These are phyloP conservation scores for Tuberolachnus salignus DNA, from an alignment of 2,888 invertebrate species.

Conservation along the genomic window DNA sequence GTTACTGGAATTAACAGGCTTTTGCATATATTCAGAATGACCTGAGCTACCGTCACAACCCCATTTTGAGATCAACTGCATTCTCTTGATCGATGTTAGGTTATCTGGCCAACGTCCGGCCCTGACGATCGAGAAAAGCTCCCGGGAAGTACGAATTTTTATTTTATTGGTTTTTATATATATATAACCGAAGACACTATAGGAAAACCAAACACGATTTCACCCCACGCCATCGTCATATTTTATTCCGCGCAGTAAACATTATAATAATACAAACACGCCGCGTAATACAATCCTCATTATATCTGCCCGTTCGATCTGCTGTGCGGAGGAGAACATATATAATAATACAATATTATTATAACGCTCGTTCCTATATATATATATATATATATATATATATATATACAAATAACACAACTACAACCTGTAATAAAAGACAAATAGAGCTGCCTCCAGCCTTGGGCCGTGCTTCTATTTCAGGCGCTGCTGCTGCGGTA, in stretches of 20 bases:
- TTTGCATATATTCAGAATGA: too few species aligned
- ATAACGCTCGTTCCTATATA: neutral
- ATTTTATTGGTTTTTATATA: neutral
- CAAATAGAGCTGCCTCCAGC: slow-evolving; percentile 39
- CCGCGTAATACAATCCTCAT: slow-evolving; percentile 13
- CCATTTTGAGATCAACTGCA: too few species aligned
- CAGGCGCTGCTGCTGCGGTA: neutral
- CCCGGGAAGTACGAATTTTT: too few species aligned
- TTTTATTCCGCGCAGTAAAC: too few species aligned
- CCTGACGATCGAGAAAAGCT: neutral
- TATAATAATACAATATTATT: neutral
- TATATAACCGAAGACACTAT: neutral
- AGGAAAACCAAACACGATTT: neutral
- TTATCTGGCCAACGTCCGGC: too few species aligned
- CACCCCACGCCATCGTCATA: neutral
- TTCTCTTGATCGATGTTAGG: too few species aligned
- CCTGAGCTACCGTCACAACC: too few species aligned
- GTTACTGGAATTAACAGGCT: too few species aligned
- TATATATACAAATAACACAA: too few species aligned
- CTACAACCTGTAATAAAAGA: slow-evolving; percentile 29
- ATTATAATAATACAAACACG: neutral
- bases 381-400: too few species aligned
- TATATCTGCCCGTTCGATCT: slow-evolving; percentile 21
- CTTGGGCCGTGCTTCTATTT: slow-evolving; percentile 23
- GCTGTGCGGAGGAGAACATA: neutral